Conservation (phyloP, 2,888 invertebrate genomes). For the Myopa testacea region DNA sequence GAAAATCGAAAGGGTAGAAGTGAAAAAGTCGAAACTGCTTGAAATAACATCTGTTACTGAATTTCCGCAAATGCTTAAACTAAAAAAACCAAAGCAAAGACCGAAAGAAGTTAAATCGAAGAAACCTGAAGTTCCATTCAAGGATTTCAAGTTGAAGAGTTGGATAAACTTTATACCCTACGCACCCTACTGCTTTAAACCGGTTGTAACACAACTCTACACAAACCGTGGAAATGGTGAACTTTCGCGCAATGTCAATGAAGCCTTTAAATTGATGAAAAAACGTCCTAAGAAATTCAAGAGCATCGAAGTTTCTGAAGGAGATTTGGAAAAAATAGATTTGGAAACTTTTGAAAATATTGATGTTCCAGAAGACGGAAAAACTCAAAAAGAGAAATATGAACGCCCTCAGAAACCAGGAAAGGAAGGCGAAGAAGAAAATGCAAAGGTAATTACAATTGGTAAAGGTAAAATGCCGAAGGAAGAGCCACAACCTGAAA, state of each 20-base stretch:
- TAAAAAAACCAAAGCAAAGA: conserved; percentile 69
- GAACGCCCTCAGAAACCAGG: conserved; percentile 57
- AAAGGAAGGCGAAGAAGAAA: conserved; percentile 51
- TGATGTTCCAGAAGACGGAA: conserved; percentile 49
- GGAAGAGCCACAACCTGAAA: conserved; percentile 60
- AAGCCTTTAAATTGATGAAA: conserved; percentile 75
- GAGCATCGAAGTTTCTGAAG: conserved; percentile 71
- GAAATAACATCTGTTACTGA: conserved; percentile 73
- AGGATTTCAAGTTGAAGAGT: conserved; percentile 79
- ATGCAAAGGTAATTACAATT: conserved; percentile 56
- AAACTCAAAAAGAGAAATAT: conserved; percentile 63
- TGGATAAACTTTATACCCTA: conserved; percentile 76
- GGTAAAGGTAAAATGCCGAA: conserved; percentile 61
- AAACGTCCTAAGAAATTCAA: conserved; percentile 72
- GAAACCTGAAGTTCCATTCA: conserved; percentile 71
- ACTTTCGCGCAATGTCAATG: conserved; percentile 76
- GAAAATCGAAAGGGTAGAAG: conserved; percentile 73
- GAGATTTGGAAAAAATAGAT: conserved; percentile 72
- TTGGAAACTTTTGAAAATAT: conserved; percentile 53
- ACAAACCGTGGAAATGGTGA: conserved; percentile 74
- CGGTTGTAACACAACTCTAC: conserved; percentile 58
- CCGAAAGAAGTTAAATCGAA: conserved; percentile 69
- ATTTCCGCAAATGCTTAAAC: conserved; percentile 75
- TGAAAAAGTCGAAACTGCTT: conserved; percentile 72
- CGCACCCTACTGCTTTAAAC: conserved; percentile 71